Evolutionary conservation across 2,888 invertebrate species (phyloP), one percentile per base, ranked within the genome.

Genomic region (Ennomos fuscantarius): DNA sequence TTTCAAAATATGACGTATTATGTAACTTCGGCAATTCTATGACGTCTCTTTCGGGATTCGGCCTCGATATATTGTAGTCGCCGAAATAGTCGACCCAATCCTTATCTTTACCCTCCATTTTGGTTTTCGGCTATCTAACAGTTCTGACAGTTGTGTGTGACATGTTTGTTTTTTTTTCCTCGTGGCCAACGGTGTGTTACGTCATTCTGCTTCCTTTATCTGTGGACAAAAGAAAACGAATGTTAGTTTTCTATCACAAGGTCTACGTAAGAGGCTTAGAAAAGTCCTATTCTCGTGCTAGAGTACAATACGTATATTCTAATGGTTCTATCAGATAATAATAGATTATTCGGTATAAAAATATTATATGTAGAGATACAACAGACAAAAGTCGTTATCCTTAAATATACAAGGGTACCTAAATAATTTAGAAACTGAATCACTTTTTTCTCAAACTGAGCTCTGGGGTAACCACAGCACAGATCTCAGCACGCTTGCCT

Each of bases 11-110:
- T 13, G n/a, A n/a, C n/a, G 73, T 84, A 41, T 73, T 80, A 61
- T 87, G 89, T 46, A 64, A 60, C 39, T 62, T 69, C 8, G 70
- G 55, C 8, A 68, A 63, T 47, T 73, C 66, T 45, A 70, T 70
- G n/a, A 58, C 13, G 12, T 52, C 57, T 34, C 33, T 39, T 50
- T 54, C 59, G 36, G 33, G 42, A 50, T 61, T 68, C 58, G 56
- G 69, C 63, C 59, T 73, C 8, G 72, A 69, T 2, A 69, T 65
- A 65, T 74, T 76, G 65, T 76, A 84, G 43, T 78, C 76, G 35
- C 79, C 78, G 65, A 81, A 81, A 47, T 81, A 82, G 15, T 86
- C 86, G 1, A 76, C 71, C 86, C 81, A 88, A 36, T 86, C 87
- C 54, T 77, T 77, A 41, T 86, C 83, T 45, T 78, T 74, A 8